Percentiles rank a stretch among this genome's conserved stretches.
Evolutionary conservation across 2,113 vertebrate genomes (phyloP).

Genomic region (Scytalopus superciliaris): DNA sequence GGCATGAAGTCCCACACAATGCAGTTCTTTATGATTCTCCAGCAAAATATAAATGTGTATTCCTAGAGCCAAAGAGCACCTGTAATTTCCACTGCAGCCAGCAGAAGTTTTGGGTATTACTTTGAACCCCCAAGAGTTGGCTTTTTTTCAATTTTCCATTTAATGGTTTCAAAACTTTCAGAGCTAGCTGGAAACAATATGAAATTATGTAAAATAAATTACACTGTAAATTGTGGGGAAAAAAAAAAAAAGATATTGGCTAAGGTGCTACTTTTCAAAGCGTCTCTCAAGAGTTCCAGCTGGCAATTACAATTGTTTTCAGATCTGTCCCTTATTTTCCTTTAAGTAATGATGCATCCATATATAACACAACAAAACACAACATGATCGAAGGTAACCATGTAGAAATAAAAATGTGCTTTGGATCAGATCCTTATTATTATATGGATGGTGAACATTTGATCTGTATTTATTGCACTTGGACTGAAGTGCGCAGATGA

Average conservation of each 20-base stretch:
- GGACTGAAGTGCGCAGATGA: background rate
- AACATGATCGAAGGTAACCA: background rate
- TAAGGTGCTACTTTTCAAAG: background rate
- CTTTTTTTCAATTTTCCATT: background rate
- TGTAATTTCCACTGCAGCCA: background rate
- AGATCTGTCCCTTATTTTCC: background rate
- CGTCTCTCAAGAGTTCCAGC: background rate
- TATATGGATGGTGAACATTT: slow-evolving; percentile 21
- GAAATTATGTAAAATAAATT: background rate
- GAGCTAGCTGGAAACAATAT: background rate
- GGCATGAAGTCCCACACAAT: background rate
- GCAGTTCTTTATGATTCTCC: background rate
- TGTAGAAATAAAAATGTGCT: slow-evolving; percentile 7
- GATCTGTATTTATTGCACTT: slow-evolving; percentile 44
- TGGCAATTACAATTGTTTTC: background rate
- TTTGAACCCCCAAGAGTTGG: background rate
- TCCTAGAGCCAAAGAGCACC: background rate
- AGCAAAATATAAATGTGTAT: background rate
- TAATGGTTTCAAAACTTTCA: background rate
- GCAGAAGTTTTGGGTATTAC: background rate
- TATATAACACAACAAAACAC: background rate
- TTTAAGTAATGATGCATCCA: background rate
- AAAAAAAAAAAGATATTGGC: background rate
- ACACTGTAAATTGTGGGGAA: background rate
- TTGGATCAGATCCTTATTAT: background rate